A percentile compares a stretch with the other conserved stretches of the same genome.
phyloP scores from a whole-genome alignment of 2,888 invertebrate species.

The Vandiemenella viatica region DNA sequence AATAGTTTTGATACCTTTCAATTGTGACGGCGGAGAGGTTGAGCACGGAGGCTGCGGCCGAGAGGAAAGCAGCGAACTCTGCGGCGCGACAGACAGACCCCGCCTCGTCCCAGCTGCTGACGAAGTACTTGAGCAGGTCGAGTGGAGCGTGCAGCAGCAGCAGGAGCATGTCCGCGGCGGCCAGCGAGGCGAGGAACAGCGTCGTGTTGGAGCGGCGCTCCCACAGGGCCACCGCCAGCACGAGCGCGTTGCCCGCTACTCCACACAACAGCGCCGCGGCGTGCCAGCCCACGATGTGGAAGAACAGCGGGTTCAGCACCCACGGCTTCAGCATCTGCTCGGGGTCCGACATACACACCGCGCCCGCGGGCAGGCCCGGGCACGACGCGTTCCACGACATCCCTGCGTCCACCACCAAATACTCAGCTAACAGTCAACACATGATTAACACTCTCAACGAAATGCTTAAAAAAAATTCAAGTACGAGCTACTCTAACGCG shows the following conservation, averaged over 20 bases:
- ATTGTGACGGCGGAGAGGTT: conserved; percentile 35
- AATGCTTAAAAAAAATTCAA: too few relatives aligned
- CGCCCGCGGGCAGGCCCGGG: not conserved
- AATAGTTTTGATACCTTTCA: conserved; percentile 33
- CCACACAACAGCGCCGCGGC: conserved; percentile 28
- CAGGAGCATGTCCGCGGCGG: conserved; percentile 32
- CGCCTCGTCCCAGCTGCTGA: conserved; percentile 28
- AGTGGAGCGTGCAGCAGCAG: conserved; percentile 32
- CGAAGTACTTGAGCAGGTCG: conserved; percentile 29
- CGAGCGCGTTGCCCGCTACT: conserved; percentile 30
- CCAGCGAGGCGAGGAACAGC: conserved; percentile 25
- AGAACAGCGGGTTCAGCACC: conserved; percentile 21
- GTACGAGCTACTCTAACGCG: too few relatives aligned
- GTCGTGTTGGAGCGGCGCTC: conserved; percentile 26
- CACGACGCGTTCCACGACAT: too few relatives aligned
- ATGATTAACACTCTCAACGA: too few relatives aligned
- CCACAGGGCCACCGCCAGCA: conserved; percentile 29
- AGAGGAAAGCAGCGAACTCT: conserved; percentile 31
- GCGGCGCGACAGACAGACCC: conserved; percentile 32
- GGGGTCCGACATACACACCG: conserved; percentile 19
- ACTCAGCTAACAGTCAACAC: too few relatives aligned
- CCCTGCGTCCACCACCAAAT: too few relatives aligned
- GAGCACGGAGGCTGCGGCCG: conserved; percentile 32
- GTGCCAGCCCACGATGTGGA: conserved; percentile 23
- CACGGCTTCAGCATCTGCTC: conserved; percentile 25